Evolutionary conservation across 2,113 vertebrate genomes (phyloP), one percentile per base, ranked within the genome.

Genomic region (Zootoca vivipara): DNA sequence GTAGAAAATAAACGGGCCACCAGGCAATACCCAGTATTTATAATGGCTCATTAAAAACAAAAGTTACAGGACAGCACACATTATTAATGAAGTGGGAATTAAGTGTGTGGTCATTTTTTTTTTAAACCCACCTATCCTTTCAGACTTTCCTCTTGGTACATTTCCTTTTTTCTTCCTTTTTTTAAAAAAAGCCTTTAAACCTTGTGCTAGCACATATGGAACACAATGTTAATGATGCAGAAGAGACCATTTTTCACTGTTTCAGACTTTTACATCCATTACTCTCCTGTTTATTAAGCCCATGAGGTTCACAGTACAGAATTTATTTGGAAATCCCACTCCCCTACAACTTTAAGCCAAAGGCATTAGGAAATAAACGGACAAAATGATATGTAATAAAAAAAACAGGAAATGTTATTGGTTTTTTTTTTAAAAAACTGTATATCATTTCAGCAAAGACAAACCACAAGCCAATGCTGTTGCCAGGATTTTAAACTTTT

Each of bases 231-330:
- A 52, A 56, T 28, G 24, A 74, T 73, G 62, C 83, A 74, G 52
- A 85, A 74, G 52, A 62, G 52, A 74, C 20, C 30, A 62, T 62
- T 52, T 62, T 81, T 81, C 26, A 67, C 28, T 30, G 22, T 40
- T 52, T 56, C 46, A 78, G 67, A 52, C 30, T 72, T 52, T 84
- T 33, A 73, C 52, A 52, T 85, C 56, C 28, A 75, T 40, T 75
- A 40, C 52, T 85, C 24, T 85, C 28, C 24, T 62, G 35, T 64
- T 58, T 75, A 85, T 85, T 75, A 62, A 85, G 75, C 83, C 72
- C 83, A 64, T 58, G 62, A 16, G 13, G 13, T 74, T 40, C 52
- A 64, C 12, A 62, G 8, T 35, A 56, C 72, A 75, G n/a, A 26
- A 58, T 75, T 85, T 85, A 62, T 30, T 62, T 75, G 72, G 20